phyloP scores from a whole-genome alignment of 2,888 invertebrate species.

The Dryadula phaetusa region DNA sequence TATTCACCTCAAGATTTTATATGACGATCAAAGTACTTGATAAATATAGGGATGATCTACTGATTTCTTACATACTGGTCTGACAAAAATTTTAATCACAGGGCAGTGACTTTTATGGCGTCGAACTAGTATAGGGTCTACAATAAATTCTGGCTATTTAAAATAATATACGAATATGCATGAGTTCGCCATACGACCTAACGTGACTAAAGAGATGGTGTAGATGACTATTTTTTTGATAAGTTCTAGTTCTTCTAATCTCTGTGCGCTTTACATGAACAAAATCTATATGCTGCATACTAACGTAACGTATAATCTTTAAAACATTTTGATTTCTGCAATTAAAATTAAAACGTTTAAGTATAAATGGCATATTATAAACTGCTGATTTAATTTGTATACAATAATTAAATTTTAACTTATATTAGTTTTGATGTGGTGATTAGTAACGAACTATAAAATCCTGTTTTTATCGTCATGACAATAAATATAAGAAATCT shows the following conservation, averaged over 20 bases:
- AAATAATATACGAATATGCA: not conserved
- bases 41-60: too few relatives aligned
- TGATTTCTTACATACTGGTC: too few relatives aligned
- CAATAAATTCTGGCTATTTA: too few relatives aligned
- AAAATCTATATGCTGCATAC: too few relatives aligned
- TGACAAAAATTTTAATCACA: not conserved
- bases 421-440: not conserved
- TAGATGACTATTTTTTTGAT: not conserved
- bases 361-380: not conserved
- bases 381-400: not conserved
- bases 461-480: constrained; percentile 26
- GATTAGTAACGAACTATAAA: constrained; percentile 13
- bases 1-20: not conserved
- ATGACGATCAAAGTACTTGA: too few relatives aligned
- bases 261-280: not conserved
- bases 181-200: not conserved
- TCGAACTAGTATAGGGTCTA: not conserved
- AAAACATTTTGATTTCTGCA: not conserved
- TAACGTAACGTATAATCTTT: not conserved
- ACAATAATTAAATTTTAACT: constrained; percentile 10
- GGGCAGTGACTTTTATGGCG: not conserved
- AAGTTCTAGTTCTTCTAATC: not conserved
- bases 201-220: not conserved
- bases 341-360: not conserved
- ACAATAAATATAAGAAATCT: constrained; percentile 30